Percentiles rank a stretch among this genome's conserved stretches.
Conservation (phyloP, 2,113 vertebrate species). For the Coptodon rendalli region DNA sequence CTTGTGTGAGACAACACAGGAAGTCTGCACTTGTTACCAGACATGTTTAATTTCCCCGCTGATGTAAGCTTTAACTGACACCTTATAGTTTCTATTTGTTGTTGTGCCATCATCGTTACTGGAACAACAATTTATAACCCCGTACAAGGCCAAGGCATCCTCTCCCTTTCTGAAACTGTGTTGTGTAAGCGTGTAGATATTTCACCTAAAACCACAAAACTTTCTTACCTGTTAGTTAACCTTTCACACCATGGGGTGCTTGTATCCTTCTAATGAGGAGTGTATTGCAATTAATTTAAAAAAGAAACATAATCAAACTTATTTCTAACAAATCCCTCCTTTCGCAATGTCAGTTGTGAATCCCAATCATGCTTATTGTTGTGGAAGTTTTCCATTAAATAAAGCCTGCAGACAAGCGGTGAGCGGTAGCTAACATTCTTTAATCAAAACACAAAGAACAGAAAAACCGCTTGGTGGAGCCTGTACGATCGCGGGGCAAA, state of each 20-base stretch:
- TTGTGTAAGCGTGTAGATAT: not conserved
- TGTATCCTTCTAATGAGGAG: not conserved
- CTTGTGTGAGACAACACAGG: not conserved
- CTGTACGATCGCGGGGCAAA: no score
- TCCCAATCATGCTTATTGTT: not conserved
- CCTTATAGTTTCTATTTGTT: not conserved
- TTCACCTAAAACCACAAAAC: not conserved
- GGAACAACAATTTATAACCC: not conserved
- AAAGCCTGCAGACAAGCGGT: no score
- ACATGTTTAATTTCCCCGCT: rapidly evolving
- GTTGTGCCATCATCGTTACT: rapidly evolving
- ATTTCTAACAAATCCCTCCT: rapidly evolving
- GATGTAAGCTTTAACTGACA: not conserved
- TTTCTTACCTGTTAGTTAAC: not conserved
- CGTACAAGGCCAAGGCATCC: not conserved
- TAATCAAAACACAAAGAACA: no score
- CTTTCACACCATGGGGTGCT: not conserved
- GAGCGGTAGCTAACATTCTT: no score
- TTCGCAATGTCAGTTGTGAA: not conserved
- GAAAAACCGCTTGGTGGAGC: no score
- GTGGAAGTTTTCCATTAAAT: no score
- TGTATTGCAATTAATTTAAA: not conserved
- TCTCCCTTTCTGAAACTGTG: not conserved
- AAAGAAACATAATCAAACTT: rapidly evolving
- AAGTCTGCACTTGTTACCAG: not conserved